These are phyloP conservation scores for Celastrina argiolus DNA, from an alignment of 2,888 invertebrate species.

Conservation along the genomic window DNA sequence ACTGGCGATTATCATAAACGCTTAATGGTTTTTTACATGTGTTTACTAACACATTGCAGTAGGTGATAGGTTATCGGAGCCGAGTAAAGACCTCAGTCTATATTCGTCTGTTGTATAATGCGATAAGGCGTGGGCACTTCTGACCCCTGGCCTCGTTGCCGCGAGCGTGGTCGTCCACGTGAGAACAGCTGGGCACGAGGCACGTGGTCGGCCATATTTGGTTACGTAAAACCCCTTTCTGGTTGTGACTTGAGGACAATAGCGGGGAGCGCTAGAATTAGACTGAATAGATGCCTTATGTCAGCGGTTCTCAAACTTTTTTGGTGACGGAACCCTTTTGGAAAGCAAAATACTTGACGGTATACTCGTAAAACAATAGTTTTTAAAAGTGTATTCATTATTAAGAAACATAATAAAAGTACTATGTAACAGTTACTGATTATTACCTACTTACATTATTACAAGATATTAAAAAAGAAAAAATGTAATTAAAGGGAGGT, in stretches of 20 bases:
- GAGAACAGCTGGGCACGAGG: neutral
- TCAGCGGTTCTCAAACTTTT: no score
- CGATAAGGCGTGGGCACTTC: neutral
- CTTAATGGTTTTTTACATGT: neutral
- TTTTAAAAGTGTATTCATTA: no score
- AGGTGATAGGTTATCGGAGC: neutral
- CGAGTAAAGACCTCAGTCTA: neutral
- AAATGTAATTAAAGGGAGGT: no score
- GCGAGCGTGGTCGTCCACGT: neutral
- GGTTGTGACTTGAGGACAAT: neutral
- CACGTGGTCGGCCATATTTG: neutral
- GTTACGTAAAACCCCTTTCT: neutral
- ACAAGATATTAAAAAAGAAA: no score
- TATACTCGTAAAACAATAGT: no score
- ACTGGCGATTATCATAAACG: neutral
- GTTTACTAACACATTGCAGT: neutral
- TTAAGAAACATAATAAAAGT: no score
- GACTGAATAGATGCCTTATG: no score
- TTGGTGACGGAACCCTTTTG: no score
- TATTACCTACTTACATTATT: no score
- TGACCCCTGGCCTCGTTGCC: neutral
- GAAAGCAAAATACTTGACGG: no score
- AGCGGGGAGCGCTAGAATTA: neutral
- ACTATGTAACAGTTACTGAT: no score
- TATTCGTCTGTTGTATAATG: neutral